Base-by-base conservation (phyloP, 2,888 invertebrate genomes). In the Eupithecia insigniata region DNA sequence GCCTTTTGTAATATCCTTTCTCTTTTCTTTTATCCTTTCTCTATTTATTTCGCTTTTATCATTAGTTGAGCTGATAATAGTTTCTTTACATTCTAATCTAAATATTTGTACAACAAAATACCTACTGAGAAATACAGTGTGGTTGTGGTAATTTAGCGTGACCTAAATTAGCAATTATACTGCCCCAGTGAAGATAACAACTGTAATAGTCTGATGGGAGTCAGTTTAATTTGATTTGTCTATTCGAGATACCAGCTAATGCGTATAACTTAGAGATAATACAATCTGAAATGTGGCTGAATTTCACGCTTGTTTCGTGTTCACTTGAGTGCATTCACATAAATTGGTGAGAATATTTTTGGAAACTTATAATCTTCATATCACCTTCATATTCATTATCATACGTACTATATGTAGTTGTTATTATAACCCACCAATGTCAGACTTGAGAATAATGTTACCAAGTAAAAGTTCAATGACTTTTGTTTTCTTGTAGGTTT, bases 101-200 rank as follows among this genome's bases (percentile, higher is more conserved):
- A 62, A 34, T n/a, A 62, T 3, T n/a, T n/a, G n/a, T n/a, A n/a
- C n/a, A n/a, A n/a, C n/a, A n/a, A 61, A 30, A 0, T 30, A 30
- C 30, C 62, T 34, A 62, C 62, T 30, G 34, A 30, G 26, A n/a
- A 22, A 36, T 14, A 55, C 30, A 62, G 30, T 62, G 66, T 34
- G 62, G 14, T 39, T 26, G 34, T 69, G 43, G 66, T 70, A 67
- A 62, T 64, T 67, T 51, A 43, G 66, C 71, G 43, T 75, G 75
- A 75, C 76, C 76, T 67, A 65, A 70, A 74, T 77, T 66, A 75
- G 67, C 73, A 73, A 76, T 78, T 70, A 74, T 39, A 39, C 60
- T 30, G 36, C 46, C 65, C 58, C 70, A 58, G 66, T 66, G 69
- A 34, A 69, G 72, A 69, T 71, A 67, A 66, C 66, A 72, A n/a